phyloP scores from a whole-genome alignment of 2,797 vertebrate species.

The Podargus strigoides region DNA sequence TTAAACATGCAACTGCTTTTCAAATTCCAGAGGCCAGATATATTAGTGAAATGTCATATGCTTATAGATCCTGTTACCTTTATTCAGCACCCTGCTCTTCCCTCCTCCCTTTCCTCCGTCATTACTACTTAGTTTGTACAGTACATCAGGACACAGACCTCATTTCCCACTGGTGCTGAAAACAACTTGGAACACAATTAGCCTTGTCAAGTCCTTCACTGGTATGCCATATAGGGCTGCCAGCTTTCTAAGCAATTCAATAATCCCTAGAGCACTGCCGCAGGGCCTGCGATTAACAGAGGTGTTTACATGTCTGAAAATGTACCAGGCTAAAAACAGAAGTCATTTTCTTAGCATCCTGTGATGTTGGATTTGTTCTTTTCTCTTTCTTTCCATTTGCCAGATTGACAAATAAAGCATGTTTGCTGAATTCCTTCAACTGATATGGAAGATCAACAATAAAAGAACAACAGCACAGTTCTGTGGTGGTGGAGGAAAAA shows the following conservation, averaged over 20 bases:
- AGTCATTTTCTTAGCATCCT: slow-evolving; percentile 47
- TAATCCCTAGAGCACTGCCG: slow-evolving; percentile 47
- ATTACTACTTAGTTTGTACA: neutral
- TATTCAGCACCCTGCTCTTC: slow-evolving; percentile 37
- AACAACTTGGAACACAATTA: slow-evolving; percentile 55
- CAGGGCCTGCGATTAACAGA: slow-evolving; percentile 43
- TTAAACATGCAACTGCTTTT: slow-evolving; percentile 8
- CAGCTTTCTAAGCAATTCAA: slow-evolving; percentile 54
- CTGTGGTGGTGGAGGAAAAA: neutral
- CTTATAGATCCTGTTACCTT: slow-evolving; percentile 56
- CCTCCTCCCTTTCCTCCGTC: slow-evolving; percentile 27
- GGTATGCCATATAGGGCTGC: slow-evolving; percentile 42
- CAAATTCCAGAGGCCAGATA: slow-evolving; percentile 41
- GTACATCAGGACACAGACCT: slow-evolving; percentile 15
- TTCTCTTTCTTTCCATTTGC: slow-evolving; percentile 31
- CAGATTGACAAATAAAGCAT: neutral
- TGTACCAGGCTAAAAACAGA: slow-evolving; percentile 61
- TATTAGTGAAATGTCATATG: slow-evolving; percentile 42
- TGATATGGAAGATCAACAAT: neutral
- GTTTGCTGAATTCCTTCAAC: slow-evolving; percentile 16
- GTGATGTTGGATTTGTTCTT: slow-evolving; percentile 43
- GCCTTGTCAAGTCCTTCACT: slow-evolving; percentile 41
- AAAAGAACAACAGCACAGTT: neutral
- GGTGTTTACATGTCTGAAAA: slow-evolving; percentile 67
- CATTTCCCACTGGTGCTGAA: slow-evolving; percentile 42